A percentile compares a stretch with the other conserved stretches of the same genome.
phyloP scores from a whole-genome alignment of 2,113 vertebrate genomes.

The Phylloscopus trochiloides region DNA sequence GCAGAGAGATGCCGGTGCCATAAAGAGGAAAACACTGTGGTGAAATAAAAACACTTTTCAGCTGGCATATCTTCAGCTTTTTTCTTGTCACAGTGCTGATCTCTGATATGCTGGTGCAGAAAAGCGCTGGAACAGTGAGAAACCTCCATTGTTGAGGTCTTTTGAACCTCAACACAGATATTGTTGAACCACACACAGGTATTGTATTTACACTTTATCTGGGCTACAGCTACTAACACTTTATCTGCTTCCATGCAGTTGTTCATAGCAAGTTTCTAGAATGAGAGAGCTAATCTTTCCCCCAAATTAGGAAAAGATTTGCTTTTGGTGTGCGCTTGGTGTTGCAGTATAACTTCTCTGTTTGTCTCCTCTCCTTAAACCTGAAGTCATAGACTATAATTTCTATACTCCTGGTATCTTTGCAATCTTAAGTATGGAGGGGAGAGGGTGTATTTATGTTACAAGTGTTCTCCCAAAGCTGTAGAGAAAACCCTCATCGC shows the following conservation, averaged over 20 bases:
- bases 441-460: not conserved
- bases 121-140: not conserved
- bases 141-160: not conserved
- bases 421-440: not conserved
- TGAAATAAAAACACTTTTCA: not conserved
- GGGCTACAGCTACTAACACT: not conserved
- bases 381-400: not conserved
- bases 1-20: not conserved
- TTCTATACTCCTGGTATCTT: not conserved
- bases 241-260: not conserved
- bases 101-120: not conserved
- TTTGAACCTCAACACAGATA: too few relatives aligned
- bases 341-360: not conserved
- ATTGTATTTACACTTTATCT: not conserved
- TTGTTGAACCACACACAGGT: not conserved
- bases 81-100: rapidly evolving
- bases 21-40: rapidly evolving
- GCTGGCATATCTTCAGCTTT: rapidly evolving
- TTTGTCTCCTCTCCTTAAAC: not conserved
- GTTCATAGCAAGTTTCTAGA: not conserved
- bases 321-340: rapidly evolving
- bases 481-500: not conserved
- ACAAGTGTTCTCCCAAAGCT: not conserved
- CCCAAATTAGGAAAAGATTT: not conserved
- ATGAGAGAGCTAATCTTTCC: not conserved